Conservation (phyloP, 2,113 vertebrate species). For the Ctenodactylus gundi region DNA sequence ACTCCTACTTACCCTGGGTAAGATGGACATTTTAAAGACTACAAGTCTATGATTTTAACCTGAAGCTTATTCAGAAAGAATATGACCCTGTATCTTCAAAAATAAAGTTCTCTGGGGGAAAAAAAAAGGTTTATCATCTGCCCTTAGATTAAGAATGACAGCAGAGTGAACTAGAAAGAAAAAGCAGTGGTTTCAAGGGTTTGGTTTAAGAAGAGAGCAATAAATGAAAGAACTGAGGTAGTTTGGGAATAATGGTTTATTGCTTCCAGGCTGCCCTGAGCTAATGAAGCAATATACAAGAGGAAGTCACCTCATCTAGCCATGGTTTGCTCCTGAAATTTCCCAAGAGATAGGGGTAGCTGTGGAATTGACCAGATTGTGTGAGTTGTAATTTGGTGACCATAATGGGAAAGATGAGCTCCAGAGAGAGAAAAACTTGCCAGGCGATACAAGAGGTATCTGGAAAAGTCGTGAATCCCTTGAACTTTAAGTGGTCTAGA, state of each 20-base stretch:
- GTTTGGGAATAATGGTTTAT: background rate
- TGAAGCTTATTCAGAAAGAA: background rate
- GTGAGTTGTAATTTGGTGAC: conserved; percentile 6
- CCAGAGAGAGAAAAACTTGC: background rate
- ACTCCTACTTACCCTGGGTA: background rate
- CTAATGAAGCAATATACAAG: background rate
- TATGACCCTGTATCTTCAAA: background rate
- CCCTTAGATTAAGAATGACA: background rate
- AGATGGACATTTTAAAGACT: background rate
- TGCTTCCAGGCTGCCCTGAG: background rate
- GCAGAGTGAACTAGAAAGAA: background rate
- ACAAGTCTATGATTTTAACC: background rate
- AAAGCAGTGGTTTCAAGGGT: background rate
- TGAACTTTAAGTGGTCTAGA: background rate
- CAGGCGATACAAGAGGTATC: background rate
- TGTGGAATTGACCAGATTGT: background rate
- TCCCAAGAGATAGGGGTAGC: background rate
- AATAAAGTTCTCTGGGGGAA: background rate
- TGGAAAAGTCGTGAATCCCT: background rate
- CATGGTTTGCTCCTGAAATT: conserved; percentile 7
- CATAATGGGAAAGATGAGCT: background rate
- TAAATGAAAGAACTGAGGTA: background rate
- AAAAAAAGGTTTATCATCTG: background rate
- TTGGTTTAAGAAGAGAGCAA: background rate
- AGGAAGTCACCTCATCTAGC: background rate